Percentiles rank a stretch among this genome's conserved stretches.
These are phyloP conservation scores for Drosophila kambysellisi DNA, from an alignment of 2,888 invertebrate genomes.

Conservation along the genomic window DNA sequence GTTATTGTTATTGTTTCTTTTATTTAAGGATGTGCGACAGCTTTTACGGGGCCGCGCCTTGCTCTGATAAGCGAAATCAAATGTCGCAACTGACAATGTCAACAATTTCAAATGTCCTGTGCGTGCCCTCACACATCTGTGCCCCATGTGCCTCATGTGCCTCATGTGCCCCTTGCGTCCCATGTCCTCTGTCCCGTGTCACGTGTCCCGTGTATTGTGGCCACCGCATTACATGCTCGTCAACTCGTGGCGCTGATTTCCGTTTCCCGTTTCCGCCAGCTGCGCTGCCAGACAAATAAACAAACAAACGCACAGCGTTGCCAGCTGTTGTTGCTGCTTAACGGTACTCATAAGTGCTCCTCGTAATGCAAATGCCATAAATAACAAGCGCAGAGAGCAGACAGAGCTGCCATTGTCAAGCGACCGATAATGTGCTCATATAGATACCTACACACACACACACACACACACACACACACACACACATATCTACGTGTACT, in stretches of 20 bases:
- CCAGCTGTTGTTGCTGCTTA: constrained; percentile 48
- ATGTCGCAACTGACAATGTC: constrained; percentile 74
- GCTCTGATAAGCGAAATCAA: constrained; percentile 74
- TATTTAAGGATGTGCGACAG: constrained; percentile 54
- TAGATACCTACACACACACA: background rate
- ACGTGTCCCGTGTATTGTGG: constrained; percentile 31
- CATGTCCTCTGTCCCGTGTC: background rate
- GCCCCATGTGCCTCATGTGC: background rate
- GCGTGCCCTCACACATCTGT: constrained; percentile 5
- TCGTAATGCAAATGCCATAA: constrained; percentile 60
- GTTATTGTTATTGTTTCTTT: constrained; percentile 22
- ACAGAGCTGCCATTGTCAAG: constrained; percentile 38
- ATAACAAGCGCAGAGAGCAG: constrained; percentile 47
- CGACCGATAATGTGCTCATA: constrained; percentile 45
- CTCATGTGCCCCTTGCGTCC: too few relatives aligned
- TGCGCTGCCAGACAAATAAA: constrained; percentile 19
- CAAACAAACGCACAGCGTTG: constrained; percentile 16
- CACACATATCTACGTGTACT: background rate
- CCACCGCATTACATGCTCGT: constrained; percentile 50
- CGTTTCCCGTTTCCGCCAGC: constrained; percentile 44
- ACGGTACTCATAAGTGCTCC: constrained; percentile 34
- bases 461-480: background rate
- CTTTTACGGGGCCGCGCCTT: constrained; percentile 62
- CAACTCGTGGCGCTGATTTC: constrained; percentile 60
- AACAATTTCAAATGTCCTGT: constrained; percentile 67